These are phyloP conservation scores for Hippasteria phrygiana DNA, from an alignment of 53 echinoderm and acorn worm species.

Conservation along the genomic window DNA sequence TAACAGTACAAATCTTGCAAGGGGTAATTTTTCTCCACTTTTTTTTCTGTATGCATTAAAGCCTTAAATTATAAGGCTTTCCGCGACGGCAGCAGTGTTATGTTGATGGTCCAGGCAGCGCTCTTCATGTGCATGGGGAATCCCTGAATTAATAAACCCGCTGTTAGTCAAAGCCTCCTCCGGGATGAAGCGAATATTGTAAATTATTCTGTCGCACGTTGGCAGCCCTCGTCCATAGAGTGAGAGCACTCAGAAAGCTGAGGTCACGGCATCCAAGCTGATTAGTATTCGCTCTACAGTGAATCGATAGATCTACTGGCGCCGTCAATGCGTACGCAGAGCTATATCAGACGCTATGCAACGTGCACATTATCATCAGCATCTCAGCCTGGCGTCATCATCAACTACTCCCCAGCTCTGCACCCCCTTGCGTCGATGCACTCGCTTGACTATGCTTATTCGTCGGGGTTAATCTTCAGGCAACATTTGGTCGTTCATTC, in stretches of 20 bases:
- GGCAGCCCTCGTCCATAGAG: not conserved
- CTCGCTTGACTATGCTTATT: constrained; percentile 31
- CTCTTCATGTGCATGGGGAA: constrained; percentile 29
- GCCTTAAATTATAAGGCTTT: too few species aligned
- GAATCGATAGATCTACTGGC: constrained; percentile 22
- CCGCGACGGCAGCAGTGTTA: too few species aligned
- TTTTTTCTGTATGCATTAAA: too few species aligned
- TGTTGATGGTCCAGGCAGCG: not conserved
- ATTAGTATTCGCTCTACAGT: constrained; percentile 49
- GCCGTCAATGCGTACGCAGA: constrained; percentile 32
- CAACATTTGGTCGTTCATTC: constrained; percentile 37
- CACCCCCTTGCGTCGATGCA: not conserved
- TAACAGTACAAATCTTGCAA: too few species aligned
- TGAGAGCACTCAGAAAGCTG: not conserved
- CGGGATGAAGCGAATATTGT: constrained; percentile 32
- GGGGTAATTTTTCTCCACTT: too few species aligned
- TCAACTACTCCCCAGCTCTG: not conserved
- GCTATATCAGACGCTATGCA: constrained; percentile 23
- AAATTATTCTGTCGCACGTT: constrained; percentile 31
- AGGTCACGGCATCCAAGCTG: constrained; percentile 25
- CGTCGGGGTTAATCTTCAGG: constrained; percentile 39
- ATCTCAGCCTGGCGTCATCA: not conserved
- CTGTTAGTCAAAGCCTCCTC: constrained; percentile 35
- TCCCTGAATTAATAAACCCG: constrained; percentile 47
- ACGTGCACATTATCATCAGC: constrained; percentile 15